Percentiles rank a stretch among this genome's conserved stretches.
phyloP scores from a whole-genome alignment of 2,113 vertebrate species.

The Chamaea fasciata region DNA sequence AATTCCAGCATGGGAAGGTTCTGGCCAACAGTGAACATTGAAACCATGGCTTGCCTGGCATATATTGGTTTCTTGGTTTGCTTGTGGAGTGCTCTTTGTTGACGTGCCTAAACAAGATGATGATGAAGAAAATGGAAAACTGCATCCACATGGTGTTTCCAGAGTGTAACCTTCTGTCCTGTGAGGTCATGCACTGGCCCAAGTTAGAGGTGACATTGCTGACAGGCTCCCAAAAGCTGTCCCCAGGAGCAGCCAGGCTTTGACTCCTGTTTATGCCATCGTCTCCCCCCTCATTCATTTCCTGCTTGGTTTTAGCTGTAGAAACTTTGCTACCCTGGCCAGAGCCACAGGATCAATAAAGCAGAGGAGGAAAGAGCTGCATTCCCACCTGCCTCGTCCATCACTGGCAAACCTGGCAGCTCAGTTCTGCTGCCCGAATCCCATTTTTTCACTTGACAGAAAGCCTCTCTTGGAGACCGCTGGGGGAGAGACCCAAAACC shows the following conservation, averaged over 20 bases:
- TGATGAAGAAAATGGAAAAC: background rate
- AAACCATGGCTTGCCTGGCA: accelerated
- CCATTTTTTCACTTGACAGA: conserved; percentile 57
- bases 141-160: background rate
- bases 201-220: background rate
- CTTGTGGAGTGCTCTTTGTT: background rate
- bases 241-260: background rate
- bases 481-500: conserved; percentile 5
- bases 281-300: background rate
- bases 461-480: background rate
- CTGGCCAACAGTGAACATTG: accelerated
- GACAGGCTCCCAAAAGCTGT: background rate
- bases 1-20: background rate
- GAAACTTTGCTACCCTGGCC: background rate
- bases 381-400: conserved; percentile 30
- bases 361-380: background rate
- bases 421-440: background rate
- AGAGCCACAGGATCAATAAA: conserved; percentile 31
- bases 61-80: background rate
- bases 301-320: background rate
- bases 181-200: background rate
- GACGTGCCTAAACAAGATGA: background rate
- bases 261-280: background rate
- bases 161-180: background rate
- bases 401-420: conserved; percentile 37